Evolutionary conservation across 2,113 vertebrate species (phyloP).

Genomic region (Aythya baeri): DNA sequence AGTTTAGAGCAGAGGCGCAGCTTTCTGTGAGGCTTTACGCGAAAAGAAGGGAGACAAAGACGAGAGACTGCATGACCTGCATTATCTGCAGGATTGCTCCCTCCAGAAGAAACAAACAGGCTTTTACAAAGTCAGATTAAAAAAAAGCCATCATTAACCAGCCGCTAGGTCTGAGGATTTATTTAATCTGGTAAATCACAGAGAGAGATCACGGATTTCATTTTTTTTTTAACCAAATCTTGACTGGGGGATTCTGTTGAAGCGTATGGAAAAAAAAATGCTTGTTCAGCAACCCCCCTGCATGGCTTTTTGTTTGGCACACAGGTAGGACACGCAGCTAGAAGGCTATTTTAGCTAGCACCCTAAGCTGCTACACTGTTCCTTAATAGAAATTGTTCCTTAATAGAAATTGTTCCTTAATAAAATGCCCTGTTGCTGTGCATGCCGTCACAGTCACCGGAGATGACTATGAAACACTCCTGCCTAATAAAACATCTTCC

Average conservation of each 20-base stretch:
- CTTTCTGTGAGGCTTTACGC: background rate
- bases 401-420: too few relatives aligned
- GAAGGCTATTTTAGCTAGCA: background rate
- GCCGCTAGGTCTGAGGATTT: background rate
- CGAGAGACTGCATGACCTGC: background rate
- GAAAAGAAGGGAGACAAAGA: background rate
- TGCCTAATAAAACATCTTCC: background rate
- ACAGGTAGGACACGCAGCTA: background rate
- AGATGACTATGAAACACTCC: background rate
- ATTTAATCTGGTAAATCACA: background rate
- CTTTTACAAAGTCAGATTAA: background rate
- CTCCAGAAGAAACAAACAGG: background rate
- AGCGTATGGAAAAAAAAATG: background rate
- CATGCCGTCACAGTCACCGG: background rate
- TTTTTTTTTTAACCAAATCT: background rate
- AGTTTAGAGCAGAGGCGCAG: background rate
- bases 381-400: background rate
- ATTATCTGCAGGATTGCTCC: background rate
- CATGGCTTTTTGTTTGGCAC: background rate
- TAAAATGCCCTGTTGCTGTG: background rate
- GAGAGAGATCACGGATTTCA: background rate
- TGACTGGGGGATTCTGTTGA: background rate
- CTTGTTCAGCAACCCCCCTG: background rate
- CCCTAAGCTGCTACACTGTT: background rate
- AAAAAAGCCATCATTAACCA: background rate